Conservation (phyloP, 2,888 invertebrate genomes). For the Idaea biselata region DNA sequence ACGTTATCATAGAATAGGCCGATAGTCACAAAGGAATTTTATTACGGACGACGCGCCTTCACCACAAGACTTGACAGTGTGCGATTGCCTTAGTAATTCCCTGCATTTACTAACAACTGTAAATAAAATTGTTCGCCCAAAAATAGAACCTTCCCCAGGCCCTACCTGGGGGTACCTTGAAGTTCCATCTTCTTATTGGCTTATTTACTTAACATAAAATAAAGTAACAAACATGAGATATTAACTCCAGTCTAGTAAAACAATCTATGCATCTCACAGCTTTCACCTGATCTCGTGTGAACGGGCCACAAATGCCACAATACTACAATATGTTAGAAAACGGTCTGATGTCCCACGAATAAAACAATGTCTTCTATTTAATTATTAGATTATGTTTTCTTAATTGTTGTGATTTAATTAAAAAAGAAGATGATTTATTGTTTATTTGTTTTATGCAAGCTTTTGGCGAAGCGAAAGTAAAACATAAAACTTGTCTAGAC, state of each 20-base stretch:
- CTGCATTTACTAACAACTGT: too few species aligned
- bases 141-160: too few species aligned
- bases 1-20: too few species aligned
- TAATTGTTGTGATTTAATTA: constrained; percentile 27
- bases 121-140: too few species aligned
- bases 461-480: neutral
- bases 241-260: neutral
- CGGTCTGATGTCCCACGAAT: constrained; percentile 15
- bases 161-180: too few species aligned
- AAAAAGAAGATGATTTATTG: constrained; percentile 4
- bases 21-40: too few species aligned
- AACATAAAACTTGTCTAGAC: neutral
- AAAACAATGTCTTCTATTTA: constrained; percentile 23
- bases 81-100: too few species aligned
- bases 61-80: too few species aligned
- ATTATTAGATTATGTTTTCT: constrained; percentile 24
- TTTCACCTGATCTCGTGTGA: constrained; percentile 41
- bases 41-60: too few species aligned
- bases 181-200: too few species aligned
- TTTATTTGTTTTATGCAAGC: neutral
- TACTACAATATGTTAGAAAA: constrained; percentile 30
- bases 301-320: constrained; percentile 32
- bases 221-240: constrained; percentile 1
- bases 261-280: constrained; percentile 30
- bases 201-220: neutral